Evolutionary conservation across 2,113 vertebrate species (phyloP).

Genomic region (Typhlomys cinereus): DNA sequence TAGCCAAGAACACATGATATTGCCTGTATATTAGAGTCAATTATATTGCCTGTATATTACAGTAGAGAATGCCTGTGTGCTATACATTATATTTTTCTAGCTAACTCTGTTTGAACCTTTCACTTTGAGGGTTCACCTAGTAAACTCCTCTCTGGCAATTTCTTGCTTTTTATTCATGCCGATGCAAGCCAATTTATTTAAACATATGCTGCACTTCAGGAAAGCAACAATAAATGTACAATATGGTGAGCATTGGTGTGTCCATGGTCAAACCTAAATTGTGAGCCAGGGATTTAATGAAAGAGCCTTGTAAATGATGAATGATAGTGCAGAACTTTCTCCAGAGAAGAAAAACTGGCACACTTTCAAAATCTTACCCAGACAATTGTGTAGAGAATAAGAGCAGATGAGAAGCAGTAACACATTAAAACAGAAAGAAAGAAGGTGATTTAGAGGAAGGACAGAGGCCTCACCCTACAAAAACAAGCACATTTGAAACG

Average conservation of each 20-base stretch:
- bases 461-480: not conserved
- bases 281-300: not conserved
- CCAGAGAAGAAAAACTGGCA: not conserved
- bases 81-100: not conserved
- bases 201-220: slow-evolving; percentile 11
- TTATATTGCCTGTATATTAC: not conserved
- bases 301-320: slow-evolving; percentile 35
- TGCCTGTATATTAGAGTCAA: not conserved
- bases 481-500: not conserved
- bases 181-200: slow-evolving; percentile 21
- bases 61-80: not conserved
- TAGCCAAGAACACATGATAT: not conserved
- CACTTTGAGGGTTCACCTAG: not conserved
- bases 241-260: not conserved
- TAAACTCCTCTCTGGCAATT: not conserved
- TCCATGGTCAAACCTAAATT: slow-evolving; percentile 19
- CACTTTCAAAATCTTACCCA: not conserved
- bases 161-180: slow-evolving; percentile 44
- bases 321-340: not conserved
- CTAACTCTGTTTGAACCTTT: not conserved
- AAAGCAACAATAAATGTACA: slow-evolving; percentile 51
- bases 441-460: not conserved
- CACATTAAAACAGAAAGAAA: not conserved
- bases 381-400: not conserved
- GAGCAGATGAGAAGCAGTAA: not conserved